Evolutionary conservation across 2,888 invertebrate genomes (phyloP), one percentile per base, ranked within the genome.

Genomic region (Pherbina coryleti): DNA sequence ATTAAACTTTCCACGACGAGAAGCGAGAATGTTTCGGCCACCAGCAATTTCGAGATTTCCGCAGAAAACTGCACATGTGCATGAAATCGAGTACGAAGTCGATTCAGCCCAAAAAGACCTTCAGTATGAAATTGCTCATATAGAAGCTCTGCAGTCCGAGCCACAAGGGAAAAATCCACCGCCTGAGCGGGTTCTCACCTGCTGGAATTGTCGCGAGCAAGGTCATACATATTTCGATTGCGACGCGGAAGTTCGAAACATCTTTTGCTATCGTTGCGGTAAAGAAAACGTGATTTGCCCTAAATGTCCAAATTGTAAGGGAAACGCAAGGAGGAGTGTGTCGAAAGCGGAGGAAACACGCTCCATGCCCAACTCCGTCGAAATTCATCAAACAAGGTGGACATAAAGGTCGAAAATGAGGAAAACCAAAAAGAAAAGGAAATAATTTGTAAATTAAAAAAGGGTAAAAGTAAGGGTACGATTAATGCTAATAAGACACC

Each of bases 121-220:
- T 5, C 5, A 19, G 53, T 17, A 19, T 19, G 4, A 53, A 19
- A 53, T 19, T 53, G 7, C 53, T 8, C 60, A 25, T 7, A 4
- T 60, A 9, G 25, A 60, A 19, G 60, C 60, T 60, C 5, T 60
- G 60, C 60, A 25, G 9, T 8, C 14, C 7, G 28, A 60, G 5
- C 9, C n/a, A 28, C 25, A 5, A 8, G n/a, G 5, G 2, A 19
- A 49, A 7, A n/a, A 5, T 44, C 9, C 17, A 44, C 17, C n/a
- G n/a, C 34, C n/a, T 77, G 66, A 14, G 73, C 71, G 77, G 72
- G 72, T 66, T 77, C 62, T 17, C 51, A 53, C 28, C 17, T 77
- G 73, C 17, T 77, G 76, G 76, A 76, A 76, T 64, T 76, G 70
- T 14, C 49, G 44, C 31, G 44, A 34, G 14, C 25, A n/a, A 0